Percentiles rank a stretch among this genome's conserved stretches.
phyloP scores from a whole-genome alignment of 2,113 vertebrate genomes.

The Euleptes europaea region DNA sequence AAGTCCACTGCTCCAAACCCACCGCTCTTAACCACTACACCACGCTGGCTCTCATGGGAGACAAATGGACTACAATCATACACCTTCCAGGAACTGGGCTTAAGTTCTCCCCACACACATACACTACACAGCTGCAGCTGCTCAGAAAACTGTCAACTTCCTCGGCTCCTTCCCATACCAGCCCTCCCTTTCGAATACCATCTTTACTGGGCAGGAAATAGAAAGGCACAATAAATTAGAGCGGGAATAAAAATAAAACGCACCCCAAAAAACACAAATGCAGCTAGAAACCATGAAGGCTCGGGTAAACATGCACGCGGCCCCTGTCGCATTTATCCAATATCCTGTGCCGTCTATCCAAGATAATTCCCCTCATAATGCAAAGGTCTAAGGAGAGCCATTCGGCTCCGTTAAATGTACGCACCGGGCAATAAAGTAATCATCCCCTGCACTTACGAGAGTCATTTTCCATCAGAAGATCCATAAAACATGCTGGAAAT shows the following conservation, averaged over 20 bases:
- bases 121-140: too few species aligned
- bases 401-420: not conserved
- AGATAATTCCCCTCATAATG: constrained; percentile 1
- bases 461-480: constrained; percentile 22
- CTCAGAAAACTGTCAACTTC: not conserved
- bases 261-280: not conserved
- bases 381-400: constrained; percentile 6
- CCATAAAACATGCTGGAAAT: constrained; percentile 21
- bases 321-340: not conserved
- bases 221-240: not conserved
- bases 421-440: constrained; percentile 3
- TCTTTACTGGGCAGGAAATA: not conserved
- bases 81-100: not conserved
- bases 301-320: not conserved
- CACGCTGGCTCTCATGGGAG: too few species aligned
- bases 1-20: too few species aligned
- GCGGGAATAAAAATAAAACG: not conserved
- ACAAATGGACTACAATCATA: not conserved
- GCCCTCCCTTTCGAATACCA: not conserved
- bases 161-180: not conserved
- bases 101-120: too few species aligned
- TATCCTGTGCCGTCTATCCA: not conserved
- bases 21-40: too few species aligned
- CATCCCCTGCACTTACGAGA: constrained; percentile 6
- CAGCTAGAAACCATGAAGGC: not conserved